Percentiles rank a stretch among this genome's conserved stretches.
Conservation (phyloP, 1,140 invertebrate species). For the Papilio xuthus region DNA sequence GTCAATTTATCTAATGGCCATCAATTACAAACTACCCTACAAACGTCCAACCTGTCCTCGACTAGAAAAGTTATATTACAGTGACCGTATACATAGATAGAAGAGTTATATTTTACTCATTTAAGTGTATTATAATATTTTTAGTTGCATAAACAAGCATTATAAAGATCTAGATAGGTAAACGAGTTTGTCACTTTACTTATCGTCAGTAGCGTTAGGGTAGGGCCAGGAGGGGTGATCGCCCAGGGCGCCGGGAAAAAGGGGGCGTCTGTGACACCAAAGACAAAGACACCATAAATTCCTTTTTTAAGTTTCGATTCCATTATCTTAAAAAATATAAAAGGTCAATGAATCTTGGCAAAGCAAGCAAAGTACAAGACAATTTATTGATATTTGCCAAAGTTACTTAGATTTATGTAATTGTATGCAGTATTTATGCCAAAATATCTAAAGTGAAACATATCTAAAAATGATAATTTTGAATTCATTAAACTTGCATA, state of each 20-base stretch:
- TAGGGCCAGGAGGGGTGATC: no score
- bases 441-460: neutral
- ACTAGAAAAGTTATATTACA: neutral
- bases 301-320: neutral
- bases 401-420: neutral
- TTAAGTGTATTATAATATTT: neutral
- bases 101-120: neutral
- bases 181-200: no score
- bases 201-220: neutral
- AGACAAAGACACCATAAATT: neutral
- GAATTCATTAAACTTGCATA: no score
- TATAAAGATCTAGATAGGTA: neutral
- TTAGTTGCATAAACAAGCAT: neutral
- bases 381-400: neutral
- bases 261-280: no score
- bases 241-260: no score
- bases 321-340: neutral
- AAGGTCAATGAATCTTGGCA: constrained; percentile 13
- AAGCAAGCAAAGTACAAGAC: neutral
- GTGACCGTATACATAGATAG: neutral
- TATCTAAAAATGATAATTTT: neutral
- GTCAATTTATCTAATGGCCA: constrained; percentile 17
- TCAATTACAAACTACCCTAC: constrained; percentile 7
- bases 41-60: neutral
- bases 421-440: constrained; percentile 8